Evolutionary conservation across 2,113 vertebrate species (phyloP).

Genomic region (Bagarius yarrelli): DNA sequence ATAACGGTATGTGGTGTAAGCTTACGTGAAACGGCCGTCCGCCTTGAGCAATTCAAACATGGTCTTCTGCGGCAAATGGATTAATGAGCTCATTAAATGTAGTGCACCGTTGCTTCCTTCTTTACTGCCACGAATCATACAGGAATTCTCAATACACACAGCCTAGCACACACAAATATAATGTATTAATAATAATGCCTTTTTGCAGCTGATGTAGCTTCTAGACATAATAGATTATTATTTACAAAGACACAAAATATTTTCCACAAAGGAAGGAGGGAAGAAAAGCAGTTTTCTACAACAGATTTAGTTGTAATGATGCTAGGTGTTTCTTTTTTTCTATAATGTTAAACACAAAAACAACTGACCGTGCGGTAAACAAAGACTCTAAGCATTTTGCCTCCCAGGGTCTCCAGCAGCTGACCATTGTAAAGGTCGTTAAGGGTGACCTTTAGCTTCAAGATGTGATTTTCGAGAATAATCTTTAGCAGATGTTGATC

Average conservation of each 20-base stretch:
- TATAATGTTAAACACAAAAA: not conserved
- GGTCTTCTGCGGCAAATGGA: constrained; percentile 80
- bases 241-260: not conserved
- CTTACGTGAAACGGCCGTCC: constrained; percentile 91
- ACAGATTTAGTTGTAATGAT: not conserved
- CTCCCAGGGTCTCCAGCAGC: constrained; percentile 84
- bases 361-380: constrained; percentile 93
- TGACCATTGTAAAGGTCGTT: constrained; percentile 93
- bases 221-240: not conserved
- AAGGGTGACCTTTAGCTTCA: constrained; percentile 87
- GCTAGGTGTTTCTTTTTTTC: not conserved
- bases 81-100: constrained; percentile 84
- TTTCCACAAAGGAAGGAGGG: not conserved
- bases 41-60: constrained; percentile 77
- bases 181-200: constrained; percentile 16
- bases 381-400: constrained; percentile 87
- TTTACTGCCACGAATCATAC: constrained; percentile 89
- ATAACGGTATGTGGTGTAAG: not conserved
- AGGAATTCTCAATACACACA: constrained; percentile 93
- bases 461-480: constrained; percentile 89
- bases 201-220: not conserved
- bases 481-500: constrained; percentile 79
- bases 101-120: constrained; percentile 89
- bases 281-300: constrained; percentile 2
- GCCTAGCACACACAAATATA: constrained; percentile 70